phyloP scores from a whole-genome alignment of 1,140 invertebrate genomes.

The Pseudomyrmex dendroicus region DNA sequence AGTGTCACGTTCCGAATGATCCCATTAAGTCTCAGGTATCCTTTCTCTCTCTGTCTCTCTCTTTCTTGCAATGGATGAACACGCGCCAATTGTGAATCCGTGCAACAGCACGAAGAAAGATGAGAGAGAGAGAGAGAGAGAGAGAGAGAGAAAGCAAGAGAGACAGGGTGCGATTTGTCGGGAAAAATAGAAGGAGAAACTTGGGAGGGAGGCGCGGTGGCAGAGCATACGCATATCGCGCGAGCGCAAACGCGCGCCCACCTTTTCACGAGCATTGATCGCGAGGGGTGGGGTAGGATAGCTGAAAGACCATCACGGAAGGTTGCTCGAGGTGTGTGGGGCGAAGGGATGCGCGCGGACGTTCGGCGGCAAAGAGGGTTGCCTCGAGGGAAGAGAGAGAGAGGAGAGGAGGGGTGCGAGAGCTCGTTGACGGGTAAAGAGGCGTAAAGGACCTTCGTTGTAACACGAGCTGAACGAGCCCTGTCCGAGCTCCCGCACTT shows the following conservation, averaged over 20 bases:
- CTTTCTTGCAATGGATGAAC: neutral
- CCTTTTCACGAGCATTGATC: constrained; percentile 84
- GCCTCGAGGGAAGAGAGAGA: constrained; percentile 35
- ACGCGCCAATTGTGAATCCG: constrained; percentile 18
- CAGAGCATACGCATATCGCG: constrained; percentile 81
- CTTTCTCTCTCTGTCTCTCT: too few relatives aligned
- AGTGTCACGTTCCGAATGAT: neutral
- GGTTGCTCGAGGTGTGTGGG: constrained; percentile 22
- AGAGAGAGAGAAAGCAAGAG: neutral
- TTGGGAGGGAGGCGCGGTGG: constrained; percentile 57
- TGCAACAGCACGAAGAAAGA: constrained; percentile 7
- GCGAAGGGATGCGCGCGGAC: constrained; percentile 50
- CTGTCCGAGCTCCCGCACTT: constrained; percentile 17
- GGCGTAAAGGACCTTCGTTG: constrained; percentile 66
- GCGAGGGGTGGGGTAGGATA: constrained; percentile 67
- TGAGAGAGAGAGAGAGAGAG: constrained; percentile 5
- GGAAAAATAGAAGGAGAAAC: neutral
- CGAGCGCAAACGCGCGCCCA: constrained; percentile 80
- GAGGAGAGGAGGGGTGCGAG: constrained; percentile 40
- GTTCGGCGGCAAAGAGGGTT: constrained; percentile 67
- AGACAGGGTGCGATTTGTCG: neutral
- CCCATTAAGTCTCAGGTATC: constrained; percentile 11
- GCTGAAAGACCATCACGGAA: constrained; percentile 65
- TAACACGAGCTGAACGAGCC: constrained; percentile 45
- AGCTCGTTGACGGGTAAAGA: constrained; percentile 66